phyloP scores from a whole-genome alignment of 2,113 vertebrate genomes.

The Ciconia boyciana region DNA sequence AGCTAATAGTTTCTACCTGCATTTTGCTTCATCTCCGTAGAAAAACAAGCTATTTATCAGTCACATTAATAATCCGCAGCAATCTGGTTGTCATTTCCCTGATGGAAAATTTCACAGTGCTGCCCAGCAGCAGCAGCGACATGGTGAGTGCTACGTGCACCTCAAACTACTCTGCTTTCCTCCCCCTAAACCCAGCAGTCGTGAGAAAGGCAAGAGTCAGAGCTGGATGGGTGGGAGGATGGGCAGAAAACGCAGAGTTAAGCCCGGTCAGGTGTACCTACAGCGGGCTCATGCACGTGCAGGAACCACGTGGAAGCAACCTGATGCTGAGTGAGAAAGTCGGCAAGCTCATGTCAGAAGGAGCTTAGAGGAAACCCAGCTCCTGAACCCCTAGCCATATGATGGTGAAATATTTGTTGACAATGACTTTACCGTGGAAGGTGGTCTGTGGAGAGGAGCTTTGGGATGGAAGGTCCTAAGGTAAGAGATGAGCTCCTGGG shows the following conservation, averaged over 20 bases:
- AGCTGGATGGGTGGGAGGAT: neutral
- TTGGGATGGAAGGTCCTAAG: neutral
- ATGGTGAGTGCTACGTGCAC: neutral
- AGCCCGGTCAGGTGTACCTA: neutral
- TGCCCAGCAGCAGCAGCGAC: neutral
- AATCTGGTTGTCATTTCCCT: conserved; percentile 43
- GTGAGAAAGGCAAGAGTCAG: neutral
- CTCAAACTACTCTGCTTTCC: neutral
- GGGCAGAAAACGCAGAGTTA: neutral
- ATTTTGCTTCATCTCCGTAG: conserved; percentile 31
- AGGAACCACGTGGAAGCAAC: neutral
- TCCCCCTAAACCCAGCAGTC: neutral
- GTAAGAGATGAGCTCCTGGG: neutral
- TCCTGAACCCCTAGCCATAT: neutral
- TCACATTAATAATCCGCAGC: conserved; percentile 35
- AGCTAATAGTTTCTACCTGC: conserved; percentile 54
- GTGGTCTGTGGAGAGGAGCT: neutral
- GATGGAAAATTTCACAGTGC: conserved; percentile 46
- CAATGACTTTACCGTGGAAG: neutral
- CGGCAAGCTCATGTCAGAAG: neutral
- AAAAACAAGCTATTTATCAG: conserved; percentile 51
- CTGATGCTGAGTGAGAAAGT: neutral
- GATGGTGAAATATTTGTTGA: neutral
- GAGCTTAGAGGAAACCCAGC: neutral
- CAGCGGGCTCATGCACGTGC: neutral